Evolutionary conservation across 2,113 vertebrate species (phyloP), one percentile per base, ranked within the genome.

Genomic region (Peromyscus polionotus): DNA sequence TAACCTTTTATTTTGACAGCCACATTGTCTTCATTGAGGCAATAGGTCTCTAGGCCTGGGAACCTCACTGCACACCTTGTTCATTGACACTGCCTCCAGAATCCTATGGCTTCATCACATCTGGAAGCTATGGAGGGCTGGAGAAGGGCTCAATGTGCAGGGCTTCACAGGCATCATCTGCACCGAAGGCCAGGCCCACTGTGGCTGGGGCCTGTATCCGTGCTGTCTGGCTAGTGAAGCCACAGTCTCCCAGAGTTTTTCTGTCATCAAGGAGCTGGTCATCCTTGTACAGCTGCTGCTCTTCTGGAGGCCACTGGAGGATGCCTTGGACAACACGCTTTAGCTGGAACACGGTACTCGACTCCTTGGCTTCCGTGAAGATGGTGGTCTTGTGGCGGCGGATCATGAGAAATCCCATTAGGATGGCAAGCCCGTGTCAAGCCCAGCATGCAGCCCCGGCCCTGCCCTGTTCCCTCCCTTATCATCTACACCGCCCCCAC

Each of bases 71-170:
- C 98, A 99, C 99, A 0, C 99, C 99, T 97, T 99, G 99, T 94
- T 99, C 99, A 0, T 99, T 99, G 95, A 99, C 98, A 11, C 99
- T 99, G 98, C 99, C 99, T 96, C 99, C 98, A 0, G 99, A 99
- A 98, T 99, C 99, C 97, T 99, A 99, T 10, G 99, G 99, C 97
- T 99, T 99, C 99, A 99, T 99, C 93, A 99, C 99, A 61, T 99
- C 99, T 0, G 99, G 99, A 85, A 99, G 99, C 97, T 99, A 99
- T 0, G 99, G 99, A 2, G 99, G 99, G 96, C 99, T 99, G 96
- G 99, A 99, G 98, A 99, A 99, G 80, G 99, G 98, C 91, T 99
- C 99, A 1, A 99, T 97, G 87, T 99, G 99, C 92, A 99, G 98
- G 88, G 98, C 98, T 98, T 99, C 99, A 28, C 99, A 99, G 77